Percentiles rank a stretch among this genome's conserved stretches.
phyloP scores from a whole-genome alignment of 2,888 invertebrate species.

The Acleris cristana region DNA sequence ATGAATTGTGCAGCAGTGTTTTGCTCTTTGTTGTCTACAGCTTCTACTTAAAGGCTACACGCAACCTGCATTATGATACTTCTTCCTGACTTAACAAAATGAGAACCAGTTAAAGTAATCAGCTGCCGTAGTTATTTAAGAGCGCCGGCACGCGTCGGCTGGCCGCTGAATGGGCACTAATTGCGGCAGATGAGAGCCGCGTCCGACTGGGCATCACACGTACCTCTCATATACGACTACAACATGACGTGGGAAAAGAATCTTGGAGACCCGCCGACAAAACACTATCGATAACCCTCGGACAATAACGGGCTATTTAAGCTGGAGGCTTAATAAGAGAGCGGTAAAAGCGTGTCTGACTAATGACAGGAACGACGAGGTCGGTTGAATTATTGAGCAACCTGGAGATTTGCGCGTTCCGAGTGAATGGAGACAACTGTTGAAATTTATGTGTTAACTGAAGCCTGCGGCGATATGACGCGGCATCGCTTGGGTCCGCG shows the following conservation, averaged over 20 bases:
- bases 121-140: constrained; percentile 57
- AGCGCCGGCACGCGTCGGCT: constrained; percentile 66
- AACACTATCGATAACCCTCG: constrained; percentile 48
- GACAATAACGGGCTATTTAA: constrained; percentile 53
- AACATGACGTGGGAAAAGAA: constrained; percentile 66
- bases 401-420: constrained; percentile 56
- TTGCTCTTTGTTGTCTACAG: neutral
- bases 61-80: constrained; percentile 18
- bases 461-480: constrained; percentile 38
- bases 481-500: constrained; percentile 36
- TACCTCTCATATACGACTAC: constrained; percentile 50
- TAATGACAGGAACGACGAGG: constrained; percentile 60
- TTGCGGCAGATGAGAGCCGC: constrained; percentile 64
- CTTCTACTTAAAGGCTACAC: constrained; percentile 9
- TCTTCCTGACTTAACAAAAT: constrained; percentile 38
- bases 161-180: constrained; percentile 70
- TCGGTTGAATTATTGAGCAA: constrained; percentile 60
- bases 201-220: constrained; percentile 57
- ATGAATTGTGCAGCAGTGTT: neutral
- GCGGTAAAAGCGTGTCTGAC: constrained; percentile 61
- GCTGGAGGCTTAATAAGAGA: constrained; percentile 43
- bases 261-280: constrained; percentile 43
- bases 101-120: constrained; percentile 47
- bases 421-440: constrained; percentile 66
- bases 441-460: constrained; percentile 63